Percentiles rank a stretch among this genome's conserved stretches.
Evolutionary conservation across 2,113 vertebrate genomes (phyloP).

Genomic region (Orthochromis malagaraziensis): DNA sequence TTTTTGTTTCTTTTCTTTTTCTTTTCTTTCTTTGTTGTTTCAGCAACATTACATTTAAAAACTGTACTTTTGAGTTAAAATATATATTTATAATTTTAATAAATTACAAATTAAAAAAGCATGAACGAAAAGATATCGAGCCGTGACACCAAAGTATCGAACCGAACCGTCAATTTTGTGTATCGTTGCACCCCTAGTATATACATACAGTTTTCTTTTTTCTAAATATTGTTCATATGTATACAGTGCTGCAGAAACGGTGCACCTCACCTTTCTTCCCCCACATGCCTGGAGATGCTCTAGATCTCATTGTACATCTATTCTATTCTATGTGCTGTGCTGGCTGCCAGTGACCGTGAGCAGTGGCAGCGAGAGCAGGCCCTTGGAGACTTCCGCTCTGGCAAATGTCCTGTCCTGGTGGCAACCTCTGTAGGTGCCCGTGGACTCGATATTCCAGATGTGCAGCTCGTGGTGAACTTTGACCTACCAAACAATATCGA

Average conservation of each 20-base stretch:
- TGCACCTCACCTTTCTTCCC: not conserved
- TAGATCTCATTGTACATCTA: accelerated
- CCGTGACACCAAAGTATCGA: no score
- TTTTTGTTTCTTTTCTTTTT: no score
- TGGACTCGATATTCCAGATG: slow-evolving; percentile 90
- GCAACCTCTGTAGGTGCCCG: slow-evolving; percentile 93
- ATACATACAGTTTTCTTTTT: no score
- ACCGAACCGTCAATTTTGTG: no score
- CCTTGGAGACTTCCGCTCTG: slow-evolving; percentile 82
- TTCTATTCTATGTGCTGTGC: not conserved
- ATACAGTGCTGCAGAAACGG: not conserved
- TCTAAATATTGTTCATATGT: not conserved
- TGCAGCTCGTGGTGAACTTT: slow-evolving; percentile 92
- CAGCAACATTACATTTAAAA: no score
- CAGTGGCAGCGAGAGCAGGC: slow-evolving; percentile 87
- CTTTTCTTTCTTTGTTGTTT: no score
- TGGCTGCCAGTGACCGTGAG: slow-evolving; percentile 78
- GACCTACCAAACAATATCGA: slow-evolving; percentile 86
- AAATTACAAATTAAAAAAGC: no score
- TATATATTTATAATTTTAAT: no score
- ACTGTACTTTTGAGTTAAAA: no score
- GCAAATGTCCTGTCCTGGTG: slow-evolving; percentile 84
- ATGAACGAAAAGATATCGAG: no score
- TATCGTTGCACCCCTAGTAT: no score
- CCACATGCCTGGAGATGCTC: not conserved